Evolutionary conservation across 2,113 vertebrate species (phyloP), one percentile per base, ranked within the genome.

Genomic region (Nerophis ophidion): DNA sequence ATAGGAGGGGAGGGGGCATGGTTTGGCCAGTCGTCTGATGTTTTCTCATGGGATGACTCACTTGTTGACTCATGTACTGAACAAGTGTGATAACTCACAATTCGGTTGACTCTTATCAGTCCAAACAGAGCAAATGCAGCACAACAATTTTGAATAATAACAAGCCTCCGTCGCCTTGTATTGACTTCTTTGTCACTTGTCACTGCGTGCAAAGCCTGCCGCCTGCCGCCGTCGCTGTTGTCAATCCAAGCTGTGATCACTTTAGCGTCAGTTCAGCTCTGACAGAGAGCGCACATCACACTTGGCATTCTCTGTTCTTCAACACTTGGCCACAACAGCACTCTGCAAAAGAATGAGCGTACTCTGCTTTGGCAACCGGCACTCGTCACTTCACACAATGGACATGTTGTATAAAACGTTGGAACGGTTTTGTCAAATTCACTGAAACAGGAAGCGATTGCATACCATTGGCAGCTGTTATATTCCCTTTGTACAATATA

Each of bases 341-440:
- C 52, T 42, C 12, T 56, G 60, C 45, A 70, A 33, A 38, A 64
- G 14, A 46, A 56, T 53, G 13, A 19, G 45, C 15, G 8, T 14
- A 12, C 46, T 48, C 7, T 46, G 61, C 50, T 45, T 49, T 16
- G 53, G 16, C 56, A 19, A 47, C 60, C 17, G 44, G 7, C 48
- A 51, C 56, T 66, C 63, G 61, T 70, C 68, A 63, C 35, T 48
- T 44, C 46, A 52, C 10, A 34, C 1, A 40, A 40, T 40, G 38
- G 38, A 40, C 8, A 8, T 5, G 3, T 40, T 40, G 38, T 40
- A 9, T 9, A 40, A 40, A 40, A 40, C 8, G 10, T 40, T 40
- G 6, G 2, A 52, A 5, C 51, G 4, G 26, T 26, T 26, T 26
- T 26, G 26, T 26, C 26, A 56, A 66, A 66, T 38, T 48, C 52